phyloP scores from a whole-genome alignment of 2,113 vertebrate species.

The Serilophus lunatus region DNA sequence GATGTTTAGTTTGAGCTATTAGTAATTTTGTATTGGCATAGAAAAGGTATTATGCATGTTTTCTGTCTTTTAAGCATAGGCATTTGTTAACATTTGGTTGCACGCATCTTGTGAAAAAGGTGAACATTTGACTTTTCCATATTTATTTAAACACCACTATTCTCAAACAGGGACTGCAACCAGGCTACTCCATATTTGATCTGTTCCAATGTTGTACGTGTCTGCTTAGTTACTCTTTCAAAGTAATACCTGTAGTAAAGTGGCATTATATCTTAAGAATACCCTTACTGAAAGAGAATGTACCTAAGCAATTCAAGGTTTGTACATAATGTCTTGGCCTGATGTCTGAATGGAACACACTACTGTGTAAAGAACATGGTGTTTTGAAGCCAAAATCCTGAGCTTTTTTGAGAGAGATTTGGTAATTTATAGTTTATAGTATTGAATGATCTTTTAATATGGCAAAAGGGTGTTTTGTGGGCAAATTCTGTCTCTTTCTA shows the following conservation, averaged over 20 bases:
- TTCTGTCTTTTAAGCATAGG: neutral
- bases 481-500: neutral
- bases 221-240: neutral
- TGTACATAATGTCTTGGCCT: neutral
- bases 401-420: neutral
- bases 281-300: neutral
- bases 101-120: neutral
- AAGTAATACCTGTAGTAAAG: neutral
- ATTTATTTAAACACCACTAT: neutral
- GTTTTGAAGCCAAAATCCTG: slow-evolving; percentile 2
- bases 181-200: neutral
- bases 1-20: neutral
- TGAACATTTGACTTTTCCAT: neutral
- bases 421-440: neutral
- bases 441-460: neutral
- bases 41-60: neutral
- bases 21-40: neutral
- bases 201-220: neutral
- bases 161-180: neutral
- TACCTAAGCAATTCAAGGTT: neutral
- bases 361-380: neutral
- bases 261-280: neutral
- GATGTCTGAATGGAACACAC: neutral
- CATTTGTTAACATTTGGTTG: neutral
- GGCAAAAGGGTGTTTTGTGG: neutral